Conservation (phyloP, 1,140 invertebrate genomes). For the Scaptomyza hsui region DNA sequence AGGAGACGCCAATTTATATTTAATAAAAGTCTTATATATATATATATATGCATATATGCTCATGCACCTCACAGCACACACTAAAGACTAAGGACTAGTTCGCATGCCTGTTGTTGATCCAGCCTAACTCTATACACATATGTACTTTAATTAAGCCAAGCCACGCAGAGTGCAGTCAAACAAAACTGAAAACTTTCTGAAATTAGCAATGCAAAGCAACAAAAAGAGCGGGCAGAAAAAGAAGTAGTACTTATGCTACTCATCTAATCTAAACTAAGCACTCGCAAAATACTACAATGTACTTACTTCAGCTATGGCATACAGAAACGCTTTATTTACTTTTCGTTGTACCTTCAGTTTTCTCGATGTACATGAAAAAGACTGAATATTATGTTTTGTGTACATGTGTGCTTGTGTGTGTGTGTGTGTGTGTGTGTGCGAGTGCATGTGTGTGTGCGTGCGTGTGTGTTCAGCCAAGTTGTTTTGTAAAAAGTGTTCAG, state of each 20-base stretch:
- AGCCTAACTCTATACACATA: not conserved
- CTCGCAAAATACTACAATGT: constrained; percentile 16
- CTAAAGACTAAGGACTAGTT: not conserved
- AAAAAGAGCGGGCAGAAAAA: not conserved
- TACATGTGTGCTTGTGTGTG: constrained; percentile 1
- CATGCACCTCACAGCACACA: constrained; percentile 23
- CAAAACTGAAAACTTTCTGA: constrained; percentile 1
- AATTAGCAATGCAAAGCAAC: constrained; percentile 4
- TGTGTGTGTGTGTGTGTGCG: constrained; percentile 2
- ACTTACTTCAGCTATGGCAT: constrained; percentile 11
- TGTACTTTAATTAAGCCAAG: constrained; percentile 6
- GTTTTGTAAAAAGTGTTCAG: constrained; percentile 22
- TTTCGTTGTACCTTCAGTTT: constrained; percentile 25
- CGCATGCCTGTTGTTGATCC: constrained; percentile 14
- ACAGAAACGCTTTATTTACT: constrained; percentile 37
- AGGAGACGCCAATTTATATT: constrained; percentile 99
- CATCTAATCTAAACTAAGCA: constrained; percentile 26
- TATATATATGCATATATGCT: constrained; percentile 28
- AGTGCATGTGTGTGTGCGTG: not conserved
- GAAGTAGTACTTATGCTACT: not conserved
- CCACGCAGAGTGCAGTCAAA: constrained; percentile 9
- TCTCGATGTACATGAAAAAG: constrained; percentile 65
- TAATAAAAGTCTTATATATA: constrained; percentile 85
- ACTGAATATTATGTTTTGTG: constrained; percentile 62
- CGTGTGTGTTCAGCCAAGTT: not conserved